Evolutionary conservation across 2,888 invertebrate species (phyloP), one percentile per base, ranked within the genome.

Genomic region (Drosophila hamatofila): DNA sequence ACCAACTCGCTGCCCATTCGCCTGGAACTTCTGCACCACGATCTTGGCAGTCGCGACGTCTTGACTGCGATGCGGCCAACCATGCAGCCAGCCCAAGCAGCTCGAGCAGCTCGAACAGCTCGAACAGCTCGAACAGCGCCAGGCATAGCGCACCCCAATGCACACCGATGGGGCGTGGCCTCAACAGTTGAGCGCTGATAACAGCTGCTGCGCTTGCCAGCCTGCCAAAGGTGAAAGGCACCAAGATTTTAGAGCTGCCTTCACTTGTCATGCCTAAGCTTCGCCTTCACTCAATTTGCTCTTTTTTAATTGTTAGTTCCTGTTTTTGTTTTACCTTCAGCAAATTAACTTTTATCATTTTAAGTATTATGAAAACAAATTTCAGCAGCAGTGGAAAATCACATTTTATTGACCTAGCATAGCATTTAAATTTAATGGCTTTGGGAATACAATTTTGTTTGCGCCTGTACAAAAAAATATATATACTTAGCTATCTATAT

Each of bases 1-100:
- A 86, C 88, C 86, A 83, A 68, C 58, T 82, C 73, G 75, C 81
- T 80, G 77, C 61, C 59, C 79, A 82, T 59, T 83, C 83, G 65
- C 67, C 71, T 60, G 83, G 86, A 83, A 83, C 80, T 59, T n/a
- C n/a, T 11, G 11, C 49, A 21, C 30, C 30, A 18, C 61, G 54
- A 61, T 58, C 70, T 72, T 72, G 52, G 59, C 57, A 57, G 64
- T 44, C 14, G 14, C 5, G 33, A 11, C 78, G 60, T 68, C 83
- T 72, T 76, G 48, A 30, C 46, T 68, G 65, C 35, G 44, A 49
- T 25, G 42, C 66, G 62, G 21, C 55, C 57, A 65, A 33, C 60
- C 75, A 55, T 65, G 63, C 61, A 39, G 46, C 57, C 58, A 42
- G n/a, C 2, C 57, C 71, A 54, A 58, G 62, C 30, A 1, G 25